Conservation (phyloP, 2,888 invertebrate genomes). For the Noctua fimbriata region DNA sequence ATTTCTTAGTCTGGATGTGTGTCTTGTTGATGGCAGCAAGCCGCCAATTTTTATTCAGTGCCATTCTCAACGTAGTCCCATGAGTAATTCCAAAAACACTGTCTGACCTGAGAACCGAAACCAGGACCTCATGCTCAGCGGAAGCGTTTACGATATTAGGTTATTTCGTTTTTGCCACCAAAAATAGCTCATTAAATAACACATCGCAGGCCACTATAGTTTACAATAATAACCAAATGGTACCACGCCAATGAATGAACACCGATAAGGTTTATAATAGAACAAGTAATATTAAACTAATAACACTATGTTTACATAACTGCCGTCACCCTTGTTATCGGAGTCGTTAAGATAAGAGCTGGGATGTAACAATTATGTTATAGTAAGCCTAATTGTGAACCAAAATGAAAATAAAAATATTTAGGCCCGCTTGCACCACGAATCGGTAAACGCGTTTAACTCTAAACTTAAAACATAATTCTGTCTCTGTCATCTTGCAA, state of each 20-base stretch:
- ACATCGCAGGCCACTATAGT: constrained; percentile 30
- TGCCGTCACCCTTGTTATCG: constrained; percentile 63
- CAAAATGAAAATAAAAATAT: neutral
- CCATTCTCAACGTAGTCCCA: too few relatives aligned
- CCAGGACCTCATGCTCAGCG: neutral
- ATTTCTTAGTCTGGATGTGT: neutral
- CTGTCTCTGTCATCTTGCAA: too few relatives aligned
- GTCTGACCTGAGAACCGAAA: neutral
- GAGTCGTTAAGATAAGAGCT: constrained; percentile 63
- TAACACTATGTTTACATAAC: constrained; percentile 66
- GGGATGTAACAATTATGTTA: constrained; percentile 53
- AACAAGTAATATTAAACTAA: constrained; percentile 60
- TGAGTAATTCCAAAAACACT: neutral
- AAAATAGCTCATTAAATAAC: constrained; percentile 37
- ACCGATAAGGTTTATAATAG: constrained; percentile 64
- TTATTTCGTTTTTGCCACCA: constrained; percentile 13
- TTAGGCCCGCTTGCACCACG: too few relatives aligned
- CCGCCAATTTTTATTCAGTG: too few relatives aligned
- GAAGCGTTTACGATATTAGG: neutral
- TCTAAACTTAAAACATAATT: too few relatives aligned
- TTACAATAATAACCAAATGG: constrained; percentile 47
- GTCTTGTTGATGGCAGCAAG: neutral
- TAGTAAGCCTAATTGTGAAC: constrained; percentile 23
- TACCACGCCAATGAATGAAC: constrained; percentile 61
- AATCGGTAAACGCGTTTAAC: too few relatives aligned